These are phyloP conservation scores for Lepisosteus osseus DNA, from an alignment of 2,113 vertebrate species.

Conservation along the genomic window DNA sequence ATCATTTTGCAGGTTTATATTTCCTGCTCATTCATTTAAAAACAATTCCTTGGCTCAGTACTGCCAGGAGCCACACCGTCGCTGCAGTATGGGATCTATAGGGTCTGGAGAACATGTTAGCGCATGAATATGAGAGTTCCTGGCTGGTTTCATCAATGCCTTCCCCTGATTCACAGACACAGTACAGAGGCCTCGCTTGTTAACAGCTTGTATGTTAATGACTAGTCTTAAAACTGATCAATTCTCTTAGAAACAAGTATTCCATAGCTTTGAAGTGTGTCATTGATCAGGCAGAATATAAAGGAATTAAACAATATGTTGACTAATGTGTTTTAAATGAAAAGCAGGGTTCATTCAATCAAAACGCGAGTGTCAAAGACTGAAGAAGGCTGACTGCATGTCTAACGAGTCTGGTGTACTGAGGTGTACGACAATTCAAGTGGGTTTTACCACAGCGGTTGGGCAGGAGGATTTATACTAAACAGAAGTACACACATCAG, in stretches of 20 bases:
- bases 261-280: slow-evolving; percentile 63
- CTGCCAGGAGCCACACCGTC: slow-evolving; percentile 55
- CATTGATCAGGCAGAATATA: slow-evolving; percentile 62
- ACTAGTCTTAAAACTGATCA: slow-evolving; percentile 67
- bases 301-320: slow-evolving; percentile 56
- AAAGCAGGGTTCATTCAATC: slow-evolving; percentile 14
- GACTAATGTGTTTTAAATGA: slow-evolving; percentile 26
- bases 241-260: slow-evolving; percentile 53
- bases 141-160: slow-evolving; percentile 53
- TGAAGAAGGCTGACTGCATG: not conserved
- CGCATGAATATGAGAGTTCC: slow-evolving; percentile 57
- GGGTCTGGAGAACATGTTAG: slow-evolving; percentile 32
- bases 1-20: slow-evolving; percentile 56
- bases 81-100: slow-evolving; percentile 35
- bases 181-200: slow-evolving; percentile 64
- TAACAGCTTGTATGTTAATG: slow-evolving; percentile 73
- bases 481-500: too few species aligned
- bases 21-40: slow-evolving; percentile 62
- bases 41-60: slow-evolving; percentile 51
- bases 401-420: too few species aligned
- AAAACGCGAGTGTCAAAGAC: not conserved
- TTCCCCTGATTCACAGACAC: slow-evolving; percentile 58
- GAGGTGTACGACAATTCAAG: too few species aligned
- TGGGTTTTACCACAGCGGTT: too few species aligned
- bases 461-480: too few species aligned